Base-by-base conservation (phyloP, 2,113 vertebrate species). In the Peromyscus leucopus region DNA sequence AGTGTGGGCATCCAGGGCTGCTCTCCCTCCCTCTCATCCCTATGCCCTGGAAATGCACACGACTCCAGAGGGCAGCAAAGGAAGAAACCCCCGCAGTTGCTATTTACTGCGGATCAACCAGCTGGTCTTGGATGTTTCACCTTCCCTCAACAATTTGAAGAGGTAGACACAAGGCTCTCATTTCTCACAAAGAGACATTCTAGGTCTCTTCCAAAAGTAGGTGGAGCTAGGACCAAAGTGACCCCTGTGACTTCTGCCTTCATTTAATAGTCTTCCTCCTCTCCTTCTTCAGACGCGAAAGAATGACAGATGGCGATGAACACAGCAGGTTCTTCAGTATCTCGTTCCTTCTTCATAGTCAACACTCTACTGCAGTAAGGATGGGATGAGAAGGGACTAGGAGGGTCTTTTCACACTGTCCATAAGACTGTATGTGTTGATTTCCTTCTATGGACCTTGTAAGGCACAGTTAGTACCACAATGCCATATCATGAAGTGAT, bases 61-160 rank as follows among this genome's bases (percentile, higher is more conserved):
- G 46, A 89, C 42, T 39, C 33, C 79, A 85, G 76, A 80, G n/a
- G 59, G 74, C 74, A 87, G 51, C 78, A 26, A 21, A 84, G 51
- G 86, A 80, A 51, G 71, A 46, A 87, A 95, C 88, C 61, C 61
- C 31, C 90, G 55, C 91, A 96, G 88, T 80, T 84, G 67, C 78
- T 88, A 79, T 72, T 92, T 65, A 11, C 22, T 51, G 28, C 90
- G 55, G 6, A 33, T 74, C 55, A n/a, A 13, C 63, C 76, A 78
- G 67, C 61, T 59, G 17, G 5, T 80, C 22, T 10, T 39, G 4
- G 39, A 46, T 46, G 63, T 57, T 93, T 97, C 24, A 10, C 6
- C 42, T 90, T 90, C 48, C 65, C 12, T 10, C 39, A 10, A 69
- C 83, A 39, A 12, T 69, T 42, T 69, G 46, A 71, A 65, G 31